phyloP scores from a whole-genome alignment of 2,888 invertebrate genomes.

The Lagria hirta region DNA sequence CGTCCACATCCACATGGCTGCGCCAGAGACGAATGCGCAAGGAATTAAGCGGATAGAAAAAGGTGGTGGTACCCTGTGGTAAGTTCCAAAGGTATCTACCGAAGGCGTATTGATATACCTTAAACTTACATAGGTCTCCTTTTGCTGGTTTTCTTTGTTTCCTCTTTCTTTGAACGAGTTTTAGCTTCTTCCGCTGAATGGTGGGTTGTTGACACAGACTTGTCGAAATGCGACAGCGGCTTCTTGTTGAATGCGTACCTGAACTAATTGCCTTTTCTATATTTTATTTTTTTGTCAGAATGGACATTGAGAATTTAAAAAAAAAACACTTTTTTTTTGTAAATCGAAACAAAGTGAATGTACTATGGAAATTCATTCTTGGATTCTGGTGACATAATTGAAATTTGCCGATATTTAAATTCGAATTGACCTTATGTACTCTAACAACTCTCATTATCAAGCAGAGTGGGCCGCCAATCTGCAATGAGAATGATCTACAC shows the following conservation, averaged over 20 bases:
- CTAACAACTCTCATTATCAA: no score
- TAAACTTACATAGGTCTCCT: slow-evolving; percentile 6
- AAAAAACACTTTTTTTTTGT: no score
- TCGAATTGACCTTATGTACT: no score
- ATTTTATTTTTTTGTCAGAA: no score
- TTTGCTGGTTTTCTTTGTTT: slow-evolving; percentile 21
- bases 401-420: no score
- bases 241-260: slow-evolving; percentile 5
- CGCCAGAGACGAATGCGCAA: slow-evolving; percentile 48
- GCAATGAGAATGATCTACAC: no score
- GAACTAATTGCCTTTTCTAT: slow-evolving; percentile 21
- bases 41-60: no score
- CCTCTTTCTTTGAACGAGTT: no score
- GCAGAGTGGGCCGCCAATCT: no score
- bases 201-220: slow-evolving; percentile 34
- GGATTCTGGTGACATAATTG: neutral
- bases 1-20: slow-evolving; percentile 53
- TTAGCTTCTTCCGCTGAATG: slow-evolving; percentile 13
- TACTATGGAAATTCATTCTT: neutral
- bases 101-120: no score
- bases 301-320: no score
- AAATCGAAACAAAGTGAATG: no score
- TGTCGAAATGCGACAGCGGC: slow-evolving; percentile 27
- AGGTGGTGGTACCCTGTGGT: slow-evolving; percentile 23
- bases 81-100: slow-evolving; percentile 18